Conservation (phyloP, 92 coral and sea anemone genomes). For the Umimayanthus kanabou region DNA sequence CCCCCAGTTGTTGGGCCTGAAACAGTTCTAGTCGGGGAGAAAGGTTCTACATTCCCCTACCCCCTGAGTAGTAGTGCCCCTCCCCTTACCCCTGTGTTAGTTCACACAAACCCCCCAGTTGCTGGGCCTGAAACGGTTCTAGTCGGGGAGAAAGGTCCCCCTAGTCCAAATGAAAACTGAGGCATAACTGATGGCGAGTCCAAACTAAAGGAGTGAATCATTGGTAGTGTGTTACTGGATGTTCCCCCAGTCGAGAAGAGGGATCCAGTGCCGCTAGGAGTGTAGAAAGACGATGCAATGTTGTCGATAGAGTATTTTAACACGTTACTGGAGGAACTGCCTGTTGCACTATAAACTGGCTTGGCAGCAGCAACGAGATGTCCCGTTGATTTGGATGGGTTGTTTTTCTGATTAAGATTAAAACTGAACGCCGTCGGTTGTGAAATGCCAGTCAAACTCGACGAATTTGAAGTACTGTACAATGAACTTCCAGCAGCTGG, state of each 20-base stretch:
- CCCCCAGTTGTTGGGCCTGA: slow-evolving; percentile 40
- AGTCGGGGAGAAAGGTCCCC: slow-evolving; percentile 65
- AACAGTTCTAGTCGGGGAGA: slow-evolving; percentile 61
- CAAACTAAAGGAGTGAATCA: slow-evolving; percentile 37
- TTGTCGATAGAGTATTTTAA: slow-evolving; percentile 85
- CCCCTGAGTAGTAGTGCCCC: neutral
- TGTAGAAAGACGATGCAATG: slow-evolving; percentile 79
- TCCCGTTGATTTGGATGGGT: slow-evolving; percentile 2
- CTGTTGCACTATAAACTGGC: neutral
- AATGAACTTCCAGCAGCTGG: neutral
- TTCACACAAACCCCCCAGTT: slow-evolving; percentile 37
- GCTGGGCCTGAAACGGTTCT: slow-evolving; percentile 45
- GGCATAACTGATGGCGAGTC: slow-evolving; percentile 44
- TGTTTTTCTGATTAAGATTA: slow-evolving; percentile 13
- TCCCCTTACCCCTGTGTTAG: neutral
- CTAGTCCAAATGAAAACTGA: slow-evolving; percentile 56
- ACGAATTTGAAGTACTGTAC: slow-evolving; percentile 19
- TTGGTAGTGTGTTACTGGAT: slow-evolving; percentile 27
- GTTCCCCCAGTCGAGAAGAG: slow-evolving; percentile 43
- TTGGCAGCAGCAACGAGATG: neutral
- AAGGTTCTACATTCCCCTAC: slow-evolving; percentile 16
- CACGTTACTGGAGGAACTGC: slow-evolving; percentile 60
- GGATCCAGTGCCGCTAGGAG: slow-evolving; percentile 36
- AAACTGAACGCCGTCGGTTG: slow-evolving; percentile 28
- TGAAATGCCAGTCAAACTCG: neutral